phyloP scores from a whole-genome alignment of 2,113 vertebrate genomes.

The Meles meles region DNA sequence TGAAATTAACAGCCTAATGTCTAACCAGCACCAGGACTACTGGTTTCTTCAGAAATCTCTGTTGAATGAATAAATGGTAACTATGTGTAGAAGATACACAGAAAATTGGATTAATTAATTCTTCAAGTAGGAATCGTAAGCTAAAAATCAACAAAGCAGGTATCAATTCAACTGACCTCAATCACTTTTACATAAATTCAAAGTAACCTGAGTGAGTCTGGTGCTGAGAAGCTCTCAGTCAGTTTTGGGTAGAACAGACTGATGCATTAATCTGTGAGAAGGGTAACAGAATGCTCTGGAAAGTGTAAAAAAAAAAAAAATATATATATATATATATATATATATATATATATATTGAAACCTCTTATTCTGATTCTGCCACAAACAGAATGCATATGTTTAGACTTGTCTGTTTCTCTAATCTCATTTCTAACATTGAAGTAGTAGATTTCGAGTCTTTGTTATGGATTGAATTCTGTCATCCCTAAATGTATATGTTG shows the following conservation, averaged over 20 bases:
- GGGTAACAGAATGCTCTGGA: not conserved
- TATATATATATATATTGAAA: not conserved
- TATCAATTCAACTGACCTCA: not conserved
- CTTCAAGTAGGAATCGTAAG: not conserved
- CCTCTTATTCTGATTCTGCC: not conserved
- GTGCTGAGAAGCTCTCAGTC: not conserved
- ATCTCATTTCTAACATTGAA: not conserved
- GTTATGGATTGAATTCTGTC: not conserved
- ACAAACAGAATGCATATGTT: not conserved
- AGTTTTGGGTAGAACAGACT: not conserved
- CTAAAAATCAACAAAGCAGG: not conserved
- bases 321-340: no score
- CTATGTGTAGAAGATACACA: not conserved
- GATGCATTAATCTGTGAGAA: not conserved
- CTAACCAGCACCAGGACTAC: not conserved
- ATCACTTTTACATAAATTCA: not conserved
- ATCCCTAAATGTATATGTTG: not conserved
- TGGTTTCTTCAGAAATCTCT: conserved; percentile 3
- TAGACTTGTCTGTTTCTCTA: not conserved
- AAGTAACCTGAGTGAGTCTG: not conserved
- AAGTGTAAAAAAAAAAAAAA: not conserved
- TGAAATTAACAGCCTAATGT: conserved; percentile 35
- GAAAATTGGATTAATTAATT: not conserved
- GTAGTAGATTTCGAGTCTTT: not conserved
- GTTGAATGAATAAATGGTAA: conserved; percentile 8